Evolutionary conservation across 2,113 vertebrate species (phyloP), one percentile per base, ranked within the genome.

Genomic region (Semnornis frantzii): DNA sequence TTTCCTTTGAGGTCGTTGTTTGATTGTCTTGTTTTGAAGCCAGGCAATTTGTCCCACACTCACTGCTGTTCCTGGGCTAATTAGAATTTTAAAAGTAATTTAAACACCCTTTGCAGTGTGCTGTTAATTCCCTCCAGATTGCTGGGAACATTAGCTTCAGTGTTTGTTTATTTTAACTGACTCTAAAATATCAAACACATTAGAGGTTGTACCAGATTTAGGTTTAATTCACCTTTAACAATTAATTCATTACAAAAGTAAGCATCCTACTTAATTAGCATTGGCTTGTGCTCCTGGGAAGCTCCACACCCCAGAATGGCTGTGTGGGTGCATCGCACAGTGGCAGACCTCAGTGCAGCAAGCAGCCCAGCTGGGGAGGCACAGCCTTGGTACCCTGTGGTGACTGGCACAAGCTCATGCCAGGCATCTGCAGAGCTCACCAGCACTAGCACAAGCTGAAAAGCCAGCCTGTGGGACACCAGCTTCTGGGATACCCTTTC

Each of bases 41-140:
- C 71, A 95, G 82, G 57, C 75, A 85, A 72, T 85, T 89, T 87
- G 82, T 91, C 88, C 81, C 71, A 42, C 70, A 62, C 59, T 87
- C 76, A 64, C 77, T 93, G 63, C 64, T 80, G 68, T 85, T 86
- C 78, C 44, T 42, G 57, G 64, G 58, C 54, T 60, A 58, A 90
- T 71, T 78, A 94, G 82, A 73, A 86, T 85, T 89, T 63, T 94
- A 30, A 58, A 96, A 91, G 89, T 92, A 94, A 90, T 79, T 82
- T 78, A 87, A 95, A 83, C 66, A 74, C 39, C 55, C 71, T 82
- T 79, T 88, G 92, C 82, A 34, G 64, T 10, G 24, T 82, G 83
- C 65, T 73, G 75, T 65, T 89, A 95, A 94, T 89, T 92, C 93
- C 91, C 91, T 95, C 85, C 95, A 94, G 95, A 93, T 81, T 91